A percentile compares a stretch with the other conserved stretches of the same genome.
These are phyloP conservation scores for Forbesichthys agassizii DNA, from an alignment of 2,113 vertebrate genomes.

Conservation along the genomic window DNA sequence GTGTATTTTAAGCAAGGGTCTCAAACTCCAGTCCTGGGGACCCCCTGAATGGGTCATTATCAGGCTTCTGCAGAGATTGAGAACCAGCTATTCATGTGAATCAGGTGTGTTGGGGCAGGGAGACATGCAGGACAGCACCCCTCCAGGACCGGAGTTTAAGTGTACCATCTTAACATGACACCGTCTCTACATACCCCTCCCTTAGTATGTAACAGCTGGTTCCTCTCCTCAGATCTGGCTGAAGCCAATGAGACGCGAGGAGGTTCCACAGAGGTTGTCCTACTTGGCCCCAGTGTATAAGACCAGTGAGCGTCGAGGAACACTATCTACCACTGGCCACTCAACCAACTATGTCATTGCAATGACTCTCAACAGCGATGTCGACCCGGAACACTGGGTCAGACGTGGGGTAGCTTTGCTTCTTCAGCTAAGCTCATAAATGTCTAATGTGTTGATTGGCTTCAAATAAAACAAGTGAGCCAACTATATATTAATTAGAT, in stretches of 20 bases:
- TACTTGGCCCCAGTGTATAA: conserved; percentile 85
- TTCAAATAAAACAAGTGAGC: neutral
- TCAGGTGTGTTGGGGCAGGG: no score
- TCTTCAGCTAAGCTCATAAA: conserved; percentile 85
- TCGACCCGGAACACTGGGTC: conserved; percentile 83
- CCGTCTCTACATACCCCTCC: neutral
- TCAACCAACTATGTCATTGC: conserved; percentile 89
- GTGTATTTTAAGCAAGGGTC: no score
- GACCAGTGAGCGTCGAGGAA: conserved; percentile 86
- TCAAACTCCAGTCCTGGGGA: no score
- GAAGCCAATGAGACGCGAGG: conserved; percentile 79
- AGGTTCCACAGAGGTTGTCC: conserved; percentile 77
- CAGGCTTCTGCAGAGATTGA: neutral
- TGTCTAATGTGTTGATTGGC: neutral
- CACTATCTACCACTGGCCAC: conserved; percentile 86
- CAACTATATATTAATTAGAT: no score
- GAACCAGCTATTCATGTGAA: neutral
- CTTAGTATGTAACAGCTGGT: no score
- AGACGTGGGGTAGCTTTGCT: conserved; percentile 82
- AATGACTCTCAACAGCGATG: conserved; percentile 80
- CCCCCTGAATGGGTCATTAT: no score
- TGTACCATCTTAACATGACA: neutral
- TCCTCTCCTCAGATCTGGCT: conserved; percentile 82
- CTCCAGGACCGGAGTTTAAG: neutral
- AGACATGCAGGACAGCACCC: neutral